phyloP scores from a whole-genome alignment of 2,888 invertebrate genomes.

The Furcula furcula region DNA sequence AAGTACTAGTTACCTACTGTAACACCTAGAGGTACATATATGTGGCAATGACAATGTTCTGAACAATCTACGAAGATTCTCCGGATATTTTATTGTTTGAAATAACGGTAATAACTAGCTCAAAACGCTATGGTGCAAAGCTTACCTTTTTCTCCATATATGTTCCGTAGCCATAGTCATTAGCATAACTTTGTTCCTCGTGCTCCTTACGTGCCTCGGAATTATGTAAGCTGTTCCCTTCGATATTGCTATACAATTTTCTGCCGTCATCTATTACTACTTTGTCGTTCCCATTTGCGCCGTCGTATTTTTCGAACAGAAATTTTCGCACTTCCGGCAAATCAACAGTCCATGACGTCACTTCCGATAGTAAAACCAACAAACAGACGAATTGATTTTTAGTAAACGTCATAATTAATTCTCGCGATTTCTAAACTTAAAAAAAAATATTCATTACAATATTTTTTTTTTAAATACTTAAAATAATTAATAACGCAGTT shows the following conservation, averaged over 20 bases:
- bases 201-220: constrained; percentile 28
- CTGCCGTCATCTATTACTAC: constrained; percentile 20
- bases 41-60: no score
- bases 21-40: no score
- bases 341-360: constrained; percentile 63
- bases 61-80: neutral
- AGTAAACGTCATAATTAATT: constrained; percentile 31
- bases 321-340: constrained; percentile 55
- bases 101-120: no score
- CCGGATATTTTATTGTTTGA: neutral
- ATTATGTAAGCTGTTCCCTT: constrained; percentile 43
- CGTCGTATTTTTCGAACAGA: constrained; percentile 43
- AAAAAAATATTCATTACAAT: no score
- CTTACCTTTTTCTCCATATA: constrained; percentile 65
- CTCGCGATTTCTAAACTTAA: constrained; percentile 18
- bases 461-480: constrained; percentile 5
- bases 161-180: constrained; percentile 45
- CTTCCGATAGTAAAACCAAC: constrained; percentile 36
- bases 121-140: no score
- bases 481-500: neutral
- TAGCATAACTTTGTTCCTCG: constrained; percentile 38
- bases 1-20: no score
- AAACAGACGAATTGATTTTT: constrained; percentile 28
- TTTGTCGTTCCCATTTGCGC: constrained; percentile 16
- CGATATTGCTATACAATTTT: constrained; percentile 39